Conservation (phyloP, 1,140 invertebrate species). For the Bombyx mori region ASM3026992v2 NC_085134.1:1456501-1457000, state of each 20-base stretch:
- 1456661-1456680: neutral
- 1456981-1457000: slow-evolving; percentile 1
- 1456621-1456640: slow-evolving; percentile 1
- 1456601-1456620: slow-evolving; percentile 3
- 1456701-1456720: slow-evolving; percentile 37
- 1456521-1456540: slow-evolving; percentile 1
- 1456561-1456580: slow-evolving; percentile 6
- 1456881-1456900: slow-evolving; percentile 40
- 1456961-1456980: slow-evolving; percentile 17
- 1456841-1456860: slow-evolving; percentile 40
- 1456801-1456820: neutral
- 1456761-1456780: slow-evolving; percentile 8
- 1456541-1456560: slow-evolving; percentile 4
- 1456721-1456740: slow-evolving; percentile 34
- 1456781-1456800: neutral
- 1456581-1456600: slow-evolving; percentile 5
- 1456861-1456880: slow-evolving; percentile 40
- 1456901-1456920: slow-evolving; percentile 15
- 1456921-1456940: slow-evolving; percentile 18
- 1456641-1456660: slow-evolving; percentile 3
- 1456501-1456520: slow-evolving; percentile 8
- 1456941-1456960: slow-evolving; percentile 6
- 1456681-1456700: slow-evolving; percentile 3
- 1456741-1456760: slow-evolving; percentile 14
- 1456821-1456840: slow-evolving; percentile 3